These are phyloP conservation scores for Epinephelus malabaricus DNA, from an alignment of 2,797 vertebrate genomes.

Conservation along the genomic window DNA sequence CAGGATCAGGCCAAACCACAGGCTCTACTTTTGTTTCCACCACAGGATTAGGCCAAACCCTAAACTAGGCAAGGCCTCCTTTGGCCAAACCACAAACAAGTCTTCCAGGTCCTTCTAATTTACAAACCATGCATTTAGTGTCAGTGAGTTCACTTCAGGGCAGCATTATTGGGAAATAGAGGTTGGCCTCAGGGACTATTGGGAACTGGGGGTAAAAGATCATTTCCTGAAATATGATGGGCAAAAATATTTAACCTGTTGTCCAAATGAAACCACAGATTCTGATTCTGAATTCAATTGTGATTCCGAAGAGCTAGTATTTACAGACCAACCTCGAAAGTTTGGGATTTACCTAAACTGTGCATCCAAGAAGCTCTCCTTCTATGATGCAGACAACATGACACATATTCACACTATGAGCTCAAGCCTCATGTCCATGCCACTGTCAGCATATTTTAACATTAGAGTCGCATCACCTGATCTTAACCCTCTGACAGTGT, in stretches of 20 bases:
- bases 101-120: not conserved
- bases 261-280: not conserved
- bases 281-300: no score
- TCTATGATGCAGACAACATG: constrained; percentile 73
- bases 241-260: constrained; percentile 14
- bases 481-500: constrained; percentile 33
- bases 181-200: constrained; percentile 58
- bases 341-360: constrained; percentile 71
- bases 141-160: constrained; percentile 40
- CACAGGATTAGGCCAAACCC: no score
- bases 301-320: not conserved
- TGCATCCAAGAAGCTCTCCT: constrained; percentile 47
- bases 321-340: constrained; percentile 34
- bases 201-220: constrained; percentile 65
- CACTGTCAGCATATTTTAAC: constrained; percentile 36
- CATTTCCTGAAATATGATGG: constrained; percentile 21
- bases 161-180: constrained; percentile 78
- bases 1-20: not conserved
- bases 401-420: constrained; percentile 4
- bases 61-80: no score
- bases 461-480: not conserved
- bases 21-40: fast-evolving
- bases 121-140: constrained; percentile 2
- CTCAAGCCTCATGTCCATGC: not conserved
- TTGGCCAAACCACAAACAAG: no score